Conservation (phyloP, 2,797 vertebrate genomes). For the Peromyscus eremicus region DNA sequence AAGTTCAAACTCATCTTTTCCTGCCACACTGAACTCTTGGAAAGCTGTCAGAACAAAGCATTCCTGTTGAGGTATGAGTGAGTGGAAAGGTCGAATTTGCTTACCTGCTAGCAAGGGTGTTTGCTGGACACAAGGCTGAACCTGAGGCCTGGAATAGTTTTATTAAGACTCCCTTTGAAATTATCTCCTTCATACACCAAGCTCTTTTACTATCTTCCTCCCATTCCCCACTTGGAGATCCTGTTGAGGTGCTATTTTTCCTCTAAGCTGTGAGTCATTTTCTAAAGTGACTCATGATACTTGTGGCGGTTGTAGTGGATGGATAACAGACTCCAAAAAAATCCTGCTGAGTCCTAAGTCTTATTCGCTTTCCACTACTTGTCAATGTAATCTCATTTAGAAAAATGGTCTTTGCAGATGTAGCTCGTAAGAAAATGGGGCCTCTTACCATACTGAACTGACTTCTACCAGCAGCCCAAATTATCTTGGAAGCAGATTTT, state of each 20-base stretch:
- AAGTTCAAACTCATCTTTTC: slow-evolving; percentile 37
- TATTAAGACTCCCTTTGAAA: slow-evolving; percentile 37
- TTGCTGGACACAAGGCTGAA: background rate
- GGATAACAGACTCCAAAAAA: background rate
- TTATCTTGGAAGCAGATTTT: background rate
- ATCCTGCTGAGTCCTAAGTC: background rate
- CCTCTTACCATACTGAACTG: background rate
- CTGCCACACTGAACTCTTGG: background rate
- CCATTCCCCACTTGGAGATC: background rate
- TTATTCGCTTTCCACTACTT: background rate
- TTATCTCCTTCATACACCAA: background rate
- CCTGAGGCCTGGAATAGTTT: background rate
- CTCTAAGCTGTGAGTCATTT: background rate
- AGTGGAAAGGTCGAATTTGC: background rate
- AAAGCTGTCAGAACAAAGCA: slow-evolving; percentile 42
- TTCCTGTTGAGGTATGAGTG: background rate
- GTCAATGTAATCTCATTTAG: slow-evolving; percentile 10
- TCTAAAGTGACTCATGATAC: background rate
- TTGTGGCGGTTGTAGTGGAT: background rate
- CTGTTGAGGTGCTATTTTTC: background rate
- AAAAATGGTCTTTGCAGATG: slow-evolving; percentile 31
- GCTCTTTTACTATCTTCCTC: background rate
- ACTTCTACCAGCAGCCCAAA: slow-evolving; percentile 4
- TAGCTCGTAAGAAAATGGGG: slow-evolving; percentile 1
- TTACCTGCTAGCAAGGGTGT: background rate